Evolutionary conservation across 2,888 invertebrate species (phyloP), one percentile per base, ranked within the genome.

Genomic region (Dusona sp.): DNA sequence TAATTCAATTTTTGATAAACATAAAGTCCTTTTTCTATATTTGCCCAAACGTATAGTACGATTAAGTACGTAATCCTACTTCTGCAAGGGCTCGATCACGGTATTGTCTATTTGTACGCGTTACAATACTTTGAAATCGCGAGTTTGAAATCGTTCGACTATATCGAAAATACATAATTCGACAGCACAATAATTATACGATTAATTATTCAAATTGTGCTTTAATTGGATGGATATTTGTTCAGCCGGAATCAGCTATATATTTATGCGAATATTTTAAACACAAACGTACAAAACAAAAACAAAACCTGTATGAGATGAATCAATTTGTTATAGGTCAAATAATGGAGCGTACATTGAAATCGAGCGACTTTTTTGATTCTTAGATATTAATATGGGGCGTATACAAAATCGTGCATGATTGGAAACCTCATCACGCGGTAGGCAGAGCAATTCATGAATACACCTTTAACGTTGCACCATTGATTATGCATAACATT

Each of bases 401-500:
- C 7, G 16, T 36, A 51, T 77, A 19, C 22, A 16, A 48, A 48
- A 70, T 33, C 25, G 38, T 38, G 38, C 36, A 51, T 38, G 22
- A 29, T 9, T 38, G 61, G 25, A 61, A 72, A 57, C 25, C 33
- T 79, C n/a, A 70, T 79, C 22, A 54, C 70, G 61, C 45, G 33
- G 45, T 45, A n/a, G 45, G 48, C 57, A 25, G 70, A 45, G 42
- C 25, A 48, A 45, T 29, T 16, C n/a, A 61, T 22, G 70, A 61
- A 79, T 22, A 48, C 42, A 70, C 22, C 7, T 61, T 45, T 25
- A 29, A 70, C 42, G 45, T 3, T 38, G 22, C 57, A 57, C 45
- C n/a, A 70, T 72, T 33, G 70, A 70, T 72, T 61, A 79, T 79
- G 79, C 70, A 72, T 79, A 79, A 70, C 33, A 79, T 79, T 45